Conservation (phyloP, 30 jellyfish, hydroid and myxozoan species). For the Cassiopea andromeda region DNA sequence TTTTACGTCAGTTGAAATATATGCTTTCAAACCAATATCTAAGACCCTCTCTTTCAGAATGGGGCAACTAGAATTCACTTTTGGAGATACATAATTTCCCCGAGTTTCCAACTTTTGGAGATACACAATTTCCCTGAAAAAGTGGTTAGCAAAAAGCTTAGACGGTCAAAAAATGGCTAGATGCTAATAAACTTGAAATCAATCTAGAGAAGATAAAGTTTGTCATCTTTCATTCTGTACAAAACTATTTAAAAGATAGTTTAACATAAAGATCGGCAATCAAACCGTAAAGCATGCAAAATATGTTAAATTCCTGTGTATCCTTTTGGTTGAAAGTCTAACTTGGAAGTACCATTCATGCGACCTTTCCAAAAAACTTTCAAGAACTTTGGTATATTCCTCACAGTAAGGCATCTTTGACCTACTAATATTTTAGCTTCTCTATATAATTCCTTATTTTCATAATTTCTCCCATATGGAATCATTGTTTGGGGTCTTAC, state of each 20-base stretch:
- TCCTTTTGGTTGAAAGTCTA: background rate
- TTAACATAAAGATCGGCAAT: background rate
- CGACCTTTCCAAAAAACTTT: background rate
- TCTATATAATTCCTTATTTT: background rate
- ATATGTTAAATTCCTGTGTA: background rate
- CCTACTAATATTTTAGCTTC: background rate
- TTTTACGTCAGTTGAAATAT: background rate
- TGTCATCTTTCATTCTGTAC: background rate
- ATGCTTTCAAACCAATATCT: background rate
- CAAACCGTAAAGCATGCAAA: background rate
- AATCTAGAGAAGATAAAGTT: background rate
- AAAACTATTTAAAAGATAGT: background rate
- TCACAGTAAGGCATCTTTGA: background rate
- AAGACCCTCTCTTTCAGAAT: background rate
- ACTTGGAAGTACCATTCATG: background rate
- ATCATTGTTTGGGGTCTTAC: background rate
- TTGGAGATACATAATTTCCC: background rate
- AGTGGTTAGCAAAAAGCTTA: background rate
- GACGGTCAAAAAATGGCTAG: background rate
- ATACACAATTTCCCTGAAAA: background rate
- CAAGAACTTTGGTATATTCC: background rate
- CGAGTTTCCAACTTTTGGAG: background rate
- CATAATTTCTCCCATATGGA: background rate
- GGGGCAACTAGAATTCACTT: background rate
- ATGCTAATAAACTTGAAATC: background rate